A percentile compares a stretch with the other conserved stretches of the same genome.
Evolutionary conservation across 2,113 vertebrate genomes (phyloP).

Genomic region (Hystrix brachyura): DNA sequence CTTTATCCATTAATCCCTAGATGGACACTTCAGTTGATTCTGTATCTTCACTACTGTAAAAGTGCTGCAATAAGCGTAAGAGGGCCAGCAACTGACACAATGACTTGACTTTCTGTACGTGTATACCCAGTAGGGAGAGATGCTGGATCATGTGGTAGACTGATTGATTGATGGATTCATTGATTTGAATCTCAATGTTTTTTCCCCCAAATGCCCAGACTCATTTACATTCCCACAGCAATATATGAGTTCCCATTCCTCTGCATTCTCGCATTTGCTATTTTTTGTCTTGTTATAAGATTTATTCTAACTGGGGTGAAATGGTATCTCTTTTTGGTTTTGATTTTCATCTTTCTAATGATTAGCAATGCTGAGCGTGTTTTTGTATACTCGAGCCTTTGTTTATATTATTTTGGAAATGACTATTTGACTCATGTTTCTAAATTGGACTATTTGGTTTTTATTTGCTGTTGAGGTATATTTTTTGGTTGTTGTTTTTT

Average conservation of each 20-base stretch:
- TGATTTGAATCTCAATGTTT: neutral
- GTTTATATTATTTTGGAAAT: neutral
- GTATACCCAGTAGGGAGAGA: too few species aligned
- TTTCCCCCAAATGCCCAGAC: neutral
- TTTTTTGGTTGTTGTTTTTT: too few species aligned
- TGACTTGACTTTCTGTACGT: neutral
- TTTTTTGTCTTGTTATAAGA: neutral
- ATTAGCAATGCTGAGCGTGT: neutral
- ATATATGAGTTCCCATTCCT: neutral
- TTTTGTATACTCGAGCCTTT: neutral
- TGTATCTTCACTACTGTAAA: neutral
- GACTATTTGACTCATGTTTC: neutral
- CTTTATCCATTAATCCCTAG: neutral
- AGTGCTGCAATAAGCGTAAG: too few species aligned
- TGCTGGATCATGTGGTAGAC: neutral
- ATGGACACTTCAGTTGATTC: neutral
- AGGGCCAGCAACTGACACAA: neutral
- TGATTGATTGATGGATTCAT: too few species aligned
- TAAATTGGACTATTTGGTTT: neutral
- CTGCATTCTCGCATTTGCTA: neutral
- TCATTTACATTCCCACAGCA: neutral
- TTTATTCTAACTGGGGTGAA: neutral
- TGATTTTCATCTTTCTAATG: too few species aligned
- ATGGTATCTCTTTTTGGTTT: neutral
- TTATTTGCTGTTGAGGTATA: too few species aligned